Evolutionary conservation across 2,113 vertebrate genomes (phyloP).

Genomic region (Trinectes maculatus): DNA sequence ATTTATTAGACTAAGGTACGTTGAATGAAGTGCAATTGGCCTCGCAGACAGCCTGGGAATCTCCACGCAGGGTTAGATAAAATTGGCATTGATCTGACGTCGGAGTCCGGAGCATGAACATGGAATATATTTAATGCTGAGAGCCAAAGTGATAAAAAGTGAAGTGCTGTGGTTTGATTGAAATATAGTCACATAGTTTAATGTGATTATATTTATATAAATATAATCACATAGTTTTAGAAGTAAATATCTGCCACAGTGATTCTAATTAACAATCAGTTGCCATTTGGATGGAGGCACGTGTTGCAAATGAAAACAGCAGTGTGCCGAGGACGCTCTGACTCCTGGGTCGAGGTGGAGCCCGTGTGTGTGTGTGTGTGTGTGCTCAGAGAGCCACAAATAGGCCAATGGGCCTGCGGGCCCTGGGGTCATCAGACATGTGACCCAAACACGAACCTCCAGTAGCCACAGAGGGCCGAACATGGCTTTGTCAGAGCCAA

Average conservation of each 20-base stretch:
- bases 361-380: no score
- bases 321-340: conserved; percentile 4
- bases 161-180: no score
- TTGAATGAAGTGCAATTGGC: conserved; percentile 82
- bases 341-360: conserved; percentile 31
- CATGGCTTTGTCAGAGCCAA: conserved; percentile 15
- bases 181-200: no score
- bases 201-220: no score
- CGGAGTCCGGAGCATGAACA: conserved; percentile 64
- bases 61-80: conserved; percentile 61
- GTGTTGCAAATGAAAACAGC: conserved; percentile 25
- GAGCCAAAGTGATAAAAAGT: no score
- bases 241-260: no score
- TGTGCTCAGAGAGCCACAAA: conserved; percentile 30
- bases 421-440: conserved; percentile 55
- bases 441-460: conserved; percentile 51
- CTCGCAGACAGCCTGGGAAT: conserved; percentile 59
- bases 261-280: no score
- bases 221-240: no score
- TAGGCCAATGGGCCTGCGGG: conserved; percentile 51
- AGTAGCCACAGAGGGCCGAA: conserved; percentile 35
- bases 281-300: not conserved
- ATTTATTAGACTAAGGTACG: conserved; percentile 85
- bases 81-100: conserved; percentile 71
- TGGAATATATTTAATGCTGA: no score